Conservation (phyloP, 2,113 vertebrate species). For the Cheirogaleus medius region DNA sequence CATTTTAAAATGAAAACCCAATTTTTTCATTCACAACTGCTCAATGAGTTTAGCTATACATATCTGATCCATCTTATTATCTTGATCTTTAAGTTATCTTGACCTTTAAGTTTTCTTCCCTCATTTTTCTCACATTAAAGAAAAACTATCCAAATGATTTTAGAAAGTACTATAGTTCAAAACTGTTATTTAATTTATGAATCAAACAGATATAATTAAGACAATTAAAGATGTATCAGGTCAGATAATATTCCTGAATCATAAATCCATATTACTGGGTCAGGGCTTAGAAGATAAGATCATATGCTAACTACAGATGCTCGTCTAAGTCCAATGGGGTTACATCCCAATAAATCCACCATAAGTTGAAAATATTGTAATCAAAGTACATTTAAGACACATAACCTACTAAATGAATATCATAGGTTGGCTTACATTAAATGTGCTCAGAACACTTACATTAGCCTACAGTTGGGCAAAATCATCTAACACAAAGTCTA, state of each 20-base stretch:
- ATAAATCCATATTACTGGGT: not conserved
- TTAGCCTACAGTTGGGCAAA: not conserved
- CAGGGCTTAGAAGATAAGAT: not conserved
- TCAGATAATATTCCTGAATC: slow-evolving; percentile 10
- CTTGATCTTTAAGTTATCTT: slow-evolving; percentile 17
- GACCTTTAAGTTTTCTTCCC: slow-evolving; percentile 6
- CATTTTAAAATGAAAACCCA: slow-evolving; percentile 29
- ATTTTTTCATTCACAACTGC: slow-evolving; percentile 31
- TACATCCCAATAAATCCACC: not conserved
- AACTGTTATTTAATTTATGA: slow-evolving; percentile 27
- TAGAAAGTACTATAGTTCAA: slow-evolving; percentile 17
- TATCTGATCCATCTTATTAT: not conserved
- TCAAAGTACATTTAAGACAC: not conserved
- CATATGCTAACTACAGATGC: not conserved
- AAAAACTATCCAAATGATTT: slow-evolving; percentile 4
- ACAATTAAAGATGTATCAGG: not conserved
- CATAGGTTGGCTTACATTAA: not conserved
- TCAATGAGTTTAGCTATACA: not conserved
- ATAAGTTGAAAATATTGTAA: not conserved
- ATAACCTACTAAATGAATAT: not conserved
- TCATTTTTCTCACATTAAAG: slow-evolving; percentile 43
- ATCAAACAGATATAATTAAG: not conserved
- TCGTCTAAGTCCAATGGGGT: not conserved
- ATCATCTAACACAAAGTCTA: not conserved
- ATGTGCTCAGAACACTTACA: not conserved